Evolutionary conservation across 2,888 invertebrate species (phyloP).

Genomic region (Polymixis lichenea): DNA sequence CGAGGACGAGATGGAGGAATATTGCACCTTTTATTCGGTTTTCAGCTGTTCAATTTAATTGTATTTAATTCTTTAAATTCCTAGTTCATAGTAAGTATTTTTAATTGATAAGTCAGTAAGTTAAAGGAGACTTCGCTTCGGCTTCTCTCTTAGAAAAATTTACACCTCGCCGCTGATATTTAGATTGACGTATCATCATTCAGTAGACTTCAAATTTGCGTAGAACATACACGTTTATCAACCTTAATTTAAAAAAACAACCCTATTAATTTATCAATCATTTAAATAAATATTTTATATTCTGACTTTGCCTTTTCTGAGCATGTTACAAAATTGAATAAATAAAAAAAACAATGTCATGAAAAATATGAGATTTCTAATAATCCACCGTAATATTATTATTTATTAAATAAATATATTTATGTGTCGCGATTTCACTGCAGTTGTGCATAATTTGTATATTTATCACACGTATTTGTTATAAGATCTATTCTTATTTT

Average conservation of each 20-base stretch:
- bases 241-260: neutral
- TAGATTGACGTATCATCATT: no score
- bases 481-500: constrained; percentile 19
- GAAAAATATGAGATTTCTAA: constrained; percentile 55
- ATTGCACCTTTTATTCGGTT: no score
- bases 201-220: neutral
- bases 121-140: no score
- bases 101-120: no score
- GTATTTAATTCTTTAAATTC: no score
- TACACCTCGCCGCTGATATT: no score
- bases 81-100: no score
- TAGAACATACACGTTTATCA: neutral
- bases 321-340: neutral
- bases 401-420: constrained; percentile 20
- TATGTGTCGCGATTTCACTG: constrained; percentile 36
- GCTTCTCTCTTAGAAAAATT: no score
- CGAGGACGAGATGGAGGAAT: no score
- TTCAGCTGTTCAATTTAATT: no score
- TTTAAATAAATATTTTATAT: neutral
- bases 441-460: neutral
- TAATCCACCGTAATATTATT: constrained; percentile 17
- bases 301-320: neutral
- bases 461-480: constrained; percentile 17
- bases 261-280: neutral
- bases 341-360: constrained; percentile 40